Evolutionary conservation across 2,797 vertebrate genomes (phyloP).

Genomic region (Anguilla obscura): DNA sequence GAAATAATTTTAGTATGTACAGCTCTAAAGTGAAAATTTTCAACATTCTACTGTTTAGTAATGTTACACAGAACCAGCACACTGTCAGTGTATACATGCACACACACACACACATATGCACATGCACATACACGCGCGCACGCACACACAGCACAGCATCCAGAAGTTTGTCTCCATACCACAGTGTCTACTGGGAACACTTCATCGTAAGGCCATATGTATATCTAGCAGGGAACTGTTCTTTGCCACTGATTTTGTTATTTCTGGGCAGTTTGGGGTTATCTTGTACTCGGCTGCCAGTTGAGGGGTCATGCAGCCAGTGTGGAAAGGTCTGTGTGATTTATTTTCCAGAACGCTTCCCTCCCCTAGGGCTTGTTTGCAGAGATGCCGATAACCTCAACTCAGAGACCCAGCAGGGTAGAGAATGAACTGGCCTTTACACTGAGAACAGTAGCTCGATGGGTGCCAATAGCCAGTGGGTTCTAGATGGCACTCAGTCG

Average conservation of each 20-base stretch:
- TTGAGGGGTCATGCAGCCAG: background rate
- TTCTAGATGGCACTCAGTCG: background rate
- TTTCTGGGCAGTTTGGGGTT: constrained; percentile 13
- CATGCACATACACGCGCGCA: background rate
- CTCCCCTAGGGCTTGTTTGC: background rate
- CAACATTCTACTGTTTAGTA: background rate
- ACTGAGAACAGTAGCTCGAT: background rate
- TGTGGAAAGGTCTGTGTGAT: background rate
- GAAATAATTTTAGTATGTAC: too few relatives aligned
- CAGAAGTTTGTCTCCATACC: background rate
- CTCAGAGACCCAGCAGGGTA: constrained; percentile 17
- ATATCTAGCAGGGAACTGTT: background rate
- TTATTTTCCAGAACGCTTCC: background rate
- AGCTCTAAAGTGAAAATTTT: background rate
- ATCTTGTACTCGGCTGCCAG: background rate
- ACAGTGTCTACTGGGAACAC: background rate
- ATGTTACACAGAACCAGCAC: background rate
- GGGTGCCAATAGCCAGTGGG: background rate
- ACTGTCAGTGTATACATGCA: background rate
- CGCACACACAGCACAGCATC: background rate
- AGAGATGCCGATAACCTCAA: background rate
- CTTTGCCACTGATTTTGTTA: constrained; percentile 3
- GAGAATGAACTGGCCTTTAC: constrained; percentile 13
- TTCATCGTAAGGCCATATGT: background rate
- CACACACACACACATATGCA: background rate